Evolutionary conservation across 1,140 invertebrate species (phyloP).

Genomic region (Goniozus legneri): DNA sequence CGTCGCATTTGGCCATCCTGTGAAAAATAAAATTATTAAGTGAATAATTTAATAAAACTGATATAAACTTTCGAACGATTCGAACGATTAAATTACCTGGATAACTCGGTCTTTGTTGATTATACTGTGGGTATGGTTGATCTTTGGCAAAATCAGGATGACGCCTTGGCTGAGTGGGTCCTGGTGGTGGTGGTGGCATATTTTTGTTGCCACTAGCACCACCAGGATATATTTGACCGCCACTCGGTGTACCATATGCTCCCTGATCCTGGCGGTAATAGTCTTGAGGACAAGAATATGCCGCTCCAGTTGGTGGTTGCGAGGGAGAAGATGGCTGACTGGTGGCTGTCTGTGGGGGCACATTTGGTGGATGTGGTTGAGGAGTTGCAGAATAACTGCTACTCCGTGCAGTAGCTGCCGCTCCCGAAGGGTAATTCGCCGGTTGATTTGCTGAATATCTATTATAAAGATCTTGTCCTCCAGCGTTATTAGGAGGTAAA

Average conservation of each 20-base stretch:
- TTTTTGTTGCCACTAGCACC: constrained; percentile 55
- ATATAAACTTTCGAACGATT: too few species aligned
- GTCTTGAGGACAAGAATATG: constrained; percentile 51
- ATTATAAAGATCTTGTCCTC: constrained; percentile 49
- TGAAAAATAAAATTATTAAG: constrained; percentile 9
- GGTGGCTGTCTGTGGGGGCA: constrained; percentile 37
- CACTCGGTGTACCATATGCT: constrained; percentile 40
- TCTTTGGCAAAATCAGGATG: constrained; percentile 86
- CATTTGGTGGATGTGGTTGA: constrained; percentile 41
- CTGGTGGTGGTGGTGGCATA: constrained; percentile 66
- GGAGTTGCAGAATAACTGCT: constrained; percentile 45
- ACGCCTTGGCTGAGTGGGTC: constrained; percentile 67
- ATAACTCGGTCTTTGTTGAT: constrained; percentile 59
- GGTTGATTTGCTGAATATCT: constrained; percentile 45
- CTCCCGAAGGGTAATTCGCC: constrained; percentile 36
- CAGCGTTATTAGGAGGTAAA: constrained; percentile 45
- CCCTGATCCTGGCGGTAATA: constrained; percentile 51
- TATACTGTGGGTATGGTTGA: constrained; percentile 63
- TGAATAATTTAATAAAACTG: constrained; percentile 1
- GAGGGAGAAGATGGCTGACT: constrained; percentile 43
- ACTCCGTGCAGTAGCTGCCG: constrained; percentile 37
- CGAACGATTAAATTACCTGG: constrained; percentile 38
- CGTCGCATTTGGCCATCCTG: constrained; percentile 60
- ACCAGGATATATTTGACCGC: constrained; percentile 43
- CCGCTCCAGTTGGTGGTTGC: constrained; percentile 39